Evolutionary conservation across 2,888 invertebrate species (phyloP).

Genomic region (Junonia oenone): DNA sequence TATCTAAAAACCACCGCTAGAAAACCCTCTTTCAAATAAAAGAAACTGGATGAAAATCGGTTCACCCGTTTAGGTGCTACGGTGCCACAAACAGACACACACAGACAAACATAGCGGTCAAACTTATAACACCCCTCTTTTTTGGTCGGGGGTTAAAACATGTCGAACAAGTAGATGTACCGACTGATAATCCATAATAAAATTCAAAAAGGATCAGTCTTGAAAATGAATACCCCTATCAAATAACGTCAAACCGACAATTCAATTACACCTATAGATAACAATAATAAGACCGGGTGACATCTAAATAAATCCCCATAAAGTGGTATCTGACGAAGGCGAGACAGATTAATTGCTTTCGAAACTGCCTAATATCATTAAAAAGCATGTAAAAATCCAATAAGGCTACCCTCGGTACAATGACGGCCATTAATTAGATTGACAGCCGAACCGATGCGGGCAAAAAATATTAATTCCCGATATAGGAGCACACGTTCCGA

Average conservation of each 20-base stretch:
- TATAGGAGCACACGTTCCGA: slow-evolving; percentile 35
- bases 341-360: slow-evolving; percentile 19
- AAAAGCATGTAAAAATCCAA: slow-evolving; percentile 23
- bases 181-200: neutral
- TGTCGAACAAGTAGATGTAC: no score
- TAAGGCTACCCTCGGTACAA: slow-evolving; percentile 21
- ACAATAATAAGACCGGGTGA: neutral
- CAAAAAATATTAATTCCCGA: slow-evolving; percentile 34
- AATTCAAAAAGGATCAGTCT: neutral
- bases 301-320: neutral
- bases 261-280: neutral
- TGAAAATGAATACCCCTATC: neutral
- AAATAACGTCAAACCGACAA: no score
- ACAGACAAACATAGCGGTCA: no score
- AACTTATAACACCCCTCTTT: no score
- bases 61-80: no score
- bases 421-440: slow-evolving; percentile 34
- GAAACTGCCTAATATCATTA: slow-evolving; percentile 17
- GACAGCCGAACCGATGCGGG: slow-evolving; percentile 31
- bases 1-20: no score
- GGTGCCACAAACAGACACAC: no score
- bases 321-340: neutral
- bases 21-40: no score
- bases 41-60: no score
- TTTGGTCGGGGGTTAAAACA: no score